Evolutionary conservation across 2,797 vertebrate species (phyloP), one percentile per base, ranked within the genome.

Genomic region (Liparis tanakae): DNA sequence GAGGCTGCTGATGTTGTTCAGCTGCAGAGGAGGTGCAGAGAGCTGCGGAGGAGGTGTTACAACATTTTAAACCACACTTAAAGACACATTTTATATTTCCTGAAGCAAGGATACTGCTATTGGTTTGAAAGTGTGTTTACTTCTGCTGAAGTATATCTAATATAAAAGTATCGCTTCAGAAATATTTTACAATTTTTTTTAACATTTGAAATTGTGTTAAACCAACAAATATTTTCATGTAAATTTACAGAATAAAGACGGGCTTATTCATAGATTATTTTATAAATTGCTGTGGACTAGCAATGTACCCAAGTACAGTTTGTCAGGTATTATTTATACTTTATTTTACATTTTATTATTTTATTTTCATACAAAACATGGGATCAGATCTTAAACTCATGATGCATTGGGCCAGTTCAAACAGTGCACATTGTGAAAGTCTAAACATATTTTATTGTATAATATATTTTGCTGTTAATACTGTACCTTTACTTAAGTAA

Each of bases 71-170:
- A 66, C 15, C 67, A 57, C 59, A 34, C 18, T 67, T 30, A 36
- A 30, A 10, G 12, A 68, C 56, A 46, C 10, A 22, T 44, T 14
- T 67, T 56, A 18, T 73, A 64, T 75, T 80, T 79, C 39, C 64
- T 63, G 59, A 46, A 43, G 57, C 1, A 10, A 76, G 36, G 60
- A 50, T 55, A 17, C 25, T 73, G 57, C 30, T 74, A 44, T 14
- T 17, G 10, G 18, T 65, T 34, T 51, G 30, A 62, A 67, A 30
- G 1, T 36, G 22, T 34, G 44, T 22, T 12, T 2, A 9, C 33
- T 5, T 9, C 14, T n/a, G 43, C 33, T 67, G 30, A 63, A 72
- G 51, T 22, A 34, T 64, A 69, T 67, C 12, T 51, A 36, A 17
- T 48, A 17, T 60, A 56, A 30, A 37, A 30, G 10, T 18, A 17